phyloP scores from a whole-genome alignment of 2,797 vertebrate genomes.

The Carduelis carduelis region DNA sequence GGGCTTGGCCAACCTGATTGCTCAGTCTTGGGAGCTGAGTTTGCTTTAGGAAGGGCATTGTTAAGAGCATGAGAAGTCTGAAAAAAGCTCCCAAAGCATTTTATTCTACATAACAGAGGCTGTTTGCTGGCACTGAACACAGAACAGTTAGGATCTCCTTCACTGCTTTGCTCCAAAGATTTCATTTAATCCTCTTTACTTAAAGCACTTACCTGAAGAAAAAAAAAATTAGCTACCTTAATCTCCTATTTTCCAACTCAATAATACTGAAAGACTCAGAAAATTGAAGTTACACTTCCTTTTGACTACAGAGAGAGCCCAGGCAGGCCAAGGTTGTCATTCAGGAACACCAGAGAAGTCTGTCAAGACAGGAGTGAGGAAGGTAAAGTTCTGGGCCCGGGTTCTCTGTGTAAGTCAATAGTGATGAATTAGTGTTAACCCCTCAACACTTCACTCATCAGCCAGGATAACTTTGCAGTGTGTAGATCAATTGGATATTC shows the following conservation, averaged over 20 bases:
- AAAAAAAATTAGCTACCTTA: background rate
- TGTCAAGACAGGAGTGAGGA: background rate
- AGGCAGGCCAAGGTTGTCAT: background rate
- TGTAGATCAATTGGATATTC: background rate
- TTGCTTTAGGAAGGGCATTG: background rate
- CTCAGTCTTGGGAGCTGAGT: background rate
- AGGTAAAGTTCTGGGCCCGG: background rate
- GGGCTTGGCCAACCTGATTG: background rate
- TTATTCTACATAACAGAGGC: background rate
- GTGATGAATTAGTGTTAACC: background rate
- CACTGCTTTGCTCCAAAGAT: background rate
- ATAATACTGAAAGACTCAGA: background rate
- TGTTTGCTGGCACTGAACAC: background rate
- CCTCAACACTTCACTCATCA: background rate
- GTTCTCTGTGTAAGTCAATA: background rate
- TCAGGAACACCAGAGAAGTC: background rate
- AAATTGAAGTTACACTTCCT: background rate
- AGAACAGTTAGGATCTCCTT: background rate
- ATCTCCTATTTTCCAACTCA: background rate
- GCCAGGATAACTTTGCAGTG: background rate
- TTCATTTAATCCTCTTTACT: background rate
- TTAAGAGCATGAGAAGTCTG: background rate
- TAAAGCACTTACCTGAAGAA: background rate
- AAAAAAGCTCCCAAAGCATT: background rate
- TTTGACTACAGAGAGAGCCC: background rate